phyloP scores from a whole-genome alignment of 2,113 vertebrate species.

The Erpornis zantholeuca region DNA sequence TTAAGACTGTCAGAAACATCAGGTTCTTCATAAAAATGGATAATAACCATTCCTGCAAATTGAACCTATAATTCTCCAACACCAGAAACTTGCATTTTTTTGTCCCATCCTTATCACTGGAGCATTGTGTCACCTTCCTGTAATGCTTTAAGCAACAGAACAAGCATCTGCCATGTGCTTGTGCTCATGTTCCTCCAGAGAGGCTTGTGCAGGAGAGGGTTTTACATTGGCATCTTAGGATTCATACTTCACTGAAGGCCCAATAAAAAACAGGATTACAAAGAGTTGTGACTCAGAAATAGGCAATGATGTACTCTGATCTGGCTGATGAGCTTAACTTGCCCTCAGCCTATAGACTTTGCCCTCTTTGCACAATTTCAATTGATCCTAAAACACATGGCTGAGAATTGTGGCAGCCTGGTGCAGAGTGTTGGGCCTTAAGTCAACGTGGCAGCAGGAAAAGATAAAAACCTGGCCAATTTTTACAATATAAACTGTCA shows the following conservation, averaged over 20 bases:
- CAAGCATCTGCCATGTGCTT: background rate
- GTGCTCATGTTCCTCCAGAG: background rate
- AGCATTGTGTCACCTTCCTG: background rate
- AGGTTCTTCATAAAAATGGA: fast-evolving
- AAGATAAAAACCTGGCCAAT: background rate
- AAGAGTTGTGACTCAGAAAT: background rate
- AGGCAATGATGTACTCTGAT: background rate
- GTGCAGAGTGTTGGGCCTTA: background rate
- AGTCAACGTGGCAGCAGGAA: background rate
- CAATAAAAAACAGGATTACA: background rate
- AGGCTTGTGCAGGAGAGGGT: background rate
- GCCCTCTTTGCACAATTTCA: background rate
- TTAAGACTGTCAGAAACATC: background rate
- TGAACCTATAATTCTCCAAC: background rate
- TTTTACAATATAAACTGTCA: background rate
- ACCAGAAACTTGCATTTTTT: background rate
- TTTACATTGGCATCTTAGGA: background rate
- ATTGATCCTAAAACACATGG: background rate
- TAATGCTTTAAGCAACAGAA: background rate
- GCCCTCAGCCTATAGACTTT: background rate
- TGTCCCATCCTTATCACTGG: background rate
- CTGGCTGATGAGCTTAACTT: background rate
- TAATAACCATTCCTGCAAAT: background rate
- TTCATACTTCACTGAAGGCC: background rate
- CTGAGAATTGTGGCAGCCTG: background rate